Conservation (phyloP, 2,113 vertebrate genomes). For the Zingel zingel region DNA sequence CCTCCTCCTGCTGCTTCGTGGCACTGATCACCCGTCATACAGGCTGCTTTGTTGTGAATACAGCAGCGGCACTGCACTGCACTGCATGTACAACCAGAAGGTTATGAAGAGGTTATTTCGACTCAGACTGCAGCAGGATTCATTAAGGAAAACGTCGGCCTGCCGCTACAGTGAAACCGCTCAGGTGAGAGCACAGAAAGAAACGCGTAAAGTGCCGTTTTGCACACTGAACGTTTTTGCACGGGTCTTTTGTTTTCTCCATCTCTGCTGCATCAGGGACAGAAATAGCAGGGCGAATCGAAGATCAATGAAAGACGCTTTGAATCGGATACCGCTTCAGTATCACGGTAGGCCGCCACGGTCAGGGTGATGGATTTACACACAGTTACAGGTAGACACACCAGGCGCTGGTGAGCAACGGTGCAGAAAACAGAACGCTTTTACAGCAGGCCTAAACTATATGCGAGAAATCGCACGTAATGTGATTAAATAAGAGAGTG, state of each 20-base stretch:
- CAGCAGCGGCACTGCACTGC: constrained; percentile 34
- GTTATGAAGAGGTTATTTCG: constrained; percentile 71
- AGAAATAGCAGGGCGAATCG: constrained; percentile 29
- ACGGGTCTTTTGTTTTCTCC: constrained; percentile 52
- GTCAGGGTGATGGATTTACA: background rate
- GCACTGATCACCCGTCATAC: constrained; percentile 58
- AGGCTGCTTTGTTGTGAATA: constrained; percentile 51
- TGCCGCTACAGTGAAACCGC: background rate
- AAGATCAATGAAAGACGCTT: constrained; percentile 57
- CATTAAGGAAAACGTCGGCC: background rate
- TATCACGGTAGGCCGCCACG: constrained; percentile 73
- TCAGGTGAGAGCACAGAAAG: background rate
- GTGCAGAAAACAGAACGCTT: background rate
- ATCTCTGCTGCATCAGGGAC: constrained; percentile 62
- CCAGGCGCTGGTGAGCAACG: background rate
- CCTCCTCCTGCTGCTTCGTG: constrained; percentile 43
- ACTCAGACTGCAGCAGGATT: constrained; percentile 50
- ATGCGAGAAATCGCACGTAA: background rate
- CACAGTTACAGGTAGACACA: constrained; percentile 14
- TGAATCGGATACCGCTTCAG: constrained; percentile 35
- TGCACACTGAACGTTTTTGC: constrained; percentile 14
- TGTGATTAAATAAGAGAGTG: background rate
- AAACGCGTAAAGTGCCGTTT: background rate
- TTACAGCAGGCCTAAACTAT: too few species aligned
- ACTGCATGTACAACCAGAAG: constrained; percentile 64